Percentiles rank a stretch among this genome's conserved stretches.
Conservation (phyloP, 2,888 invertebrate species). For the Spilosoma lubricipeda region DNA sequence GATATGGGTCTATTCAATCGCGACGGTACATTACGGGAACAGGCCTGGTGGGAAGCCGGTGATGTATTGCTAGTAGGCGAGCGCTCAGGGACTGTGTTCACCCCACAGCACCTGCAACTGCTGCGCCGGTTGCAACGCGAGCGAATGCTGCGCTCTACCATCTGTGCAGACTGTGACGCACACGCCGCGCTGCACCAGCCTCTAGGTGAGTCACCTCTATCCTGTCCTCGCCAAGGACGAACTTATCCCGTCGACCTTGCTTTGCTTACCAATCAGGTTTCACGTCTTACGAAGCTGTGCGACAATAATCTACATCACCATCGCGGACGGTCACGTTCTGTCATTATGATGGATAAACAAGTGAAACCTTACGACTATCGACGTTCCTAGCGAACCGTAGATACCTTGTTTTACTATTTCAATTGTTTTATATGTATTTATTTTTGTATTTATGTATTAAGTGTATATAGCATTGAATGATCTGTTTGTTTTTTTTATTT, state of each 20-base stretch:
- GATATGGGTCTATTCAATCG: constrained; percentile 90
- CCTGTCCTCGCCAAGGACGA: constrained; percentile 69
- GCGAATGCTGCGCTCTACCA: constrained; percentile 85
- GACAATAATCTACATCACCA: constrained; percentile 28
- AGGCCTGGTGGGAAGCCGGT: constrained; percentile 86
- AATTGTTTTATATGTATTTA: constrained; percentile 1
- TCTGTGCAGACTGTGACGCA: constrained; percentile 83
- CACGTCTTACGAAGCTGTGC: constrained; percentile 46
- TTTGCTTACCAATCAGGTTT: constrained; percentile 47
- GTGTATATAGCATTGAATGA: not conserved
- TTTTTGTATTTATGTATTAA: not conserved
- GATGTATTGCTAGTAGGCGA: constrained; percentile 86
- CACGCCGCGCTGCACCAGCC: constrained; percentile 81
- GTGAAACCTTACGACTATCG: constrained; percentile 60
- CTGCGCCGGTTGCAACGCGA: constrained; percentile 88
- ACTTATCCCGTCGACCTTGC: constrained; percentile 55
- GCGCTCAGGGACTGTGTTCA: constrained; percentile 87
- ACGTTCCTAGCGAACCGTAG: constrained; percentile 30
- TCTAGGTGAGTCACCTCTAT: constrained; percentile 77
- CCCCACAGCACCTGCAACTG: constrained; percentile 89
- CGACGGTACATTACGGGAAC: constrained; percentile 85
- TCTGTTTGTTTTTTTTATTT: constrained; percentile 2
- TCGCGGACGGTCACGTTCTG: constrained; percentile 38
- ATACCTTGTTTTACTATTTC: constrained; percentile 9
- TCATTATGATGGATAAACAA: constrained; percentile 44